Evolutionary conservation across 2,113 vertebrate genomes (phyloP).

Genomic region (Hippocampus guttulatus): DNA sequence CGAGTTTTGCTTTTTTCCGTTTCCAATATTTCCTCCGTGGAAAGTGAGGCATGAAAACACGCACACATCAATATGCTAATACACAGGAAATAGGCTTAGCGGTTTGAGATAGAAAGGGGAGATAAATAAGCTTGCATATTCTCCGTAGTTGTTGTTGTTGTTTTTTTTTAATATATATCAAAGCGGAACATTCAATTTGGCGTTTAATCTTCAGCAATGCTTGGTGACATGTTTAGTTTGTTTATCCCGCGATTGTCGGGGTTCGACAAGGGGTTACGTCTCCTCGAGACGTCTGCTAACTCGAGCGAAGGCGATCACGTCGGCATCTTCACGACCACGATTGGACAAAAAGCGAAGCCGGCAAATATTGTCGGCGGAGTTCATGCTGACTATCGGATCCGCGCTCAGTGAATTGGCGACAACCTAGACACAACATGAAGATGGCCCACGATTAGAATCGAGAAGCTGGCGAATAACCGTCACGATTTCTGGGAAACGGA

Average conservation of each 20-base stretch:
- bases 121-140: slow-evolving; percentile 1
- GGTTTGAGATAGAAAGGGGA: neutral
- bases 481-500: too few species aligned
- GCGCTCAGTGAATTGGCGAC: too few species aligned
- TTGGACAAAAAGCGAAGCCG: too few species aligned
- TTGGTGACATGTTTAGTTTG: neutral
- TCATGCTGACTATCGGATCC: too few species aligned
- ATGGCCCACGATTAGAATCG: too few species aligned
- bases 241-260: neutral
- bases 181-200: slow-evolving; percentile 3
- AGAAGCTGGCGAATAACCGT: too few species aligned
- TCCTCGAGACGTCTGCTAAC: neutral
- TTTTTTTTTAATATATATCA: neutral
- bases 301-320: too few species aligned
- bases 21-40: neutral
- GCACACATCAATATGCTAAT: slow-evolving; percentile 5
- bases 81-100: neutral
- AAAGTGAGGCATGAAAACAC: slow-evolving; percentile 2
- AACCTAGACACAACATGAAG: too few species aligned
- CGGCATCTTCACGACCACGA: too few species aligned
- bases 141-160: neutral
- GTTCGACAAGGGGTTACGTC: neutral
- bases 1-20: neutral
- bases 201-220: neutral
- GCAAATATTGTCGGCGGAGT: too few species aligned